Evolutionary conservation across 2,113 vertebrate species (phyloP).

Genomic region (Camelus dromedarius): DNA sequence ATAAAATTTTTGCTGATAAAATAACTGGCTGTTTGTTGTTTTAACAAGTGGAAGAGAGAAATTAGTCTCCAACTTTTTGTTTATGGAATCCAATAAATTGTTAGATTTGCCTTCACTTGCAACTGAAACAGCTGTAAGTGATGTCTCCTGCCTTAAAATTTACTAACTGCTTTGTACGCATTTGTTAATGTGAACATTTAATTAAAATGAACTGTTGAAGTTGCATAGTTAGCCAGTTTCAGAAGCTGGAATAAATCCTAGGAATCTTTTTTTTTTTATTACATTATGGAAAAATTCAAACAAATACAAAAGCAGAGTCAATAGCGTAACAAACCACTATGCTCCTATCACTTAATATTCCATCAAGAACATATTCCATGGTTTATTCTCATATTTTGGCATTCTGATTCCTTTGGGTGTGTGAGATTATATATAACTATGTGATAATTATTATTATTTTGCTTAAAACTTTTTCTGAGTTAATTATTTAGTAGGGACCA

Average conservation of each 20-base stretch:
- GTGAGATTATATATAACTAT: neutral
- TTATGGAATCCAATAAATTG: neutral
- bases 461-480: neutral
- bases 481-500: neutral
- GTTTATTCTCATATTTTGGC: neutral
- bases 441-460: neutral
- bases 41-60: neutral
- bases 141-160: neutral
- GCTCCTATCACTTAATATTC: neutral
- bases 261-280: neutral
- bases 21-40: neutral
- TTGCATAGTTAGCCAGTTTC: neutral
- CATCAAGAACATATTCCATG: neutral
- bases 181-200: neutral
- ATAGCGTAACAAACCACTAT: neutral
- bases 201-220: neutral
- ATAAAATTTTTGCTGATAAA: neutral
- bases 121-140: neutral
- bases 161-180: neutral
- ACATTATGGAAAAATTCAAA: neutral
- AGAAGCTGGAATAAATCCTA: neutral
- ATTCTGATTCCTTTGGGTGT: neutral
- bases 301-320: neutral
- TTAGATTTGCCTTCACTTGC: constrained; percentile 1
- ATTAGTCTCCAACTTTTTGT: neutral